Conservation (phyloP, 2,888 invertebrate genomes). For the Callyntrura sp. region DNA sequence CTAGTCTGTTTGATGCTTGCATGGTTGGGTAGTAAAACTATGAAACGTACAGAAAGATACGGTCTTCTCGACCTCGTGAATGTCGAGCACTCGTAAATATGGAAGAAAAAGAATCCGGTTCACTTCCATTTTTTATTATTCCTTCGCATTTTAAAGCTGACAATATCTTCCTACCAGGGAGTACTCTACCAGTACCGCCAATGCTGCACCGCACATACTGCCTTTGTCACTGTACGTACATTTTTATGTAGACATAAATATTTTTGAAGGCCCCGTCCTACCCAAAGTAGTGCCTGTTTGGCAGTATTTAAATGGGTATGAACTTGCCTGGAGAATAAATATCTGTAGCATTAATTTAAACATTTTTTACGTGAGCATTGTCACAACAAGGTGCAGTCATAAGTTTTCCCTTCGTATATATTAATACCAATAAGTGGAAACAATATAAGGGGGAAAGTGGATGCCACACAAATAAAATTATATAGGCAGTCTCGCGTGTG, state of each 20-base stretch:
- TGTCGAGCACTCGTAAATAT: slow-evolving; percentile 69
- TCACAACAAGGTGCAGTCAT: slow-evolving; percentile 14
- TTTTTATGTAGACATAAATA: too few species aligned
- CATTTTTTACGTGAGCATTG: slow-evolving; percentile 46
- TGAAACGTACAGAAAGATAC: slow-evolving; percentile 48
- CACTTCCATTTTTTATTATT: slow-evolving; percentile 63
- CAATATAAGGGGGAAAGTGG: background rate
- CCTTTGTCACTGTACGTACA: too few species aligned
- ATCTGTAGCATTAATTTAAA: slow-evolving; percentile 49
- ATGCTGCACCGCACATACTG: too few species aligned
- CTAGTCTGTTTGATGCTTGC: slow-evolving; percentile 15
- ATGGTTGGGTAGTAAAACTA: slow-evolving; percentile 32
- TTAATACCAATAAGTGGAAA: slow-evolving; percentile 5
- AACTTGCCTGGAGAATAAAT: slow-evolving; percentile 17
- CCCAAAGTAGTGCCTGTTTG: background rate
- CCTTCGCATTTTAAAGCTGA: slow-evolving; percentile 56
- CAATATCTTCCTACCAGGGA: slow-evolving; percentile 48
- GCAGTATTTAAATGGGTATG: slow-evolving; percentile 21
- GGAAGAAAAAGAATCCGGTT: slow-evolving; percentile 63
- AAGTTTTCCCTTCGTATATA: background rate
- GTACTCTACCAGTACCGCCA: background rate
- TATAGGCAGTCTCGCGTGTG: background rate
- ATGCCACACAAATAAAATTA: slow-evolving; percentile 4
- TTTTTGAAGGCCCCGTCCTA: background rate
- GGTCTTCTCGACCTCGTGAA: slow-evolving; percentile 71